These are phyloP conservation scores for Acleris cristana DNA, from an alignment of 2,888 invertebrate genomes.

Conservation along the genomic window DNA sequence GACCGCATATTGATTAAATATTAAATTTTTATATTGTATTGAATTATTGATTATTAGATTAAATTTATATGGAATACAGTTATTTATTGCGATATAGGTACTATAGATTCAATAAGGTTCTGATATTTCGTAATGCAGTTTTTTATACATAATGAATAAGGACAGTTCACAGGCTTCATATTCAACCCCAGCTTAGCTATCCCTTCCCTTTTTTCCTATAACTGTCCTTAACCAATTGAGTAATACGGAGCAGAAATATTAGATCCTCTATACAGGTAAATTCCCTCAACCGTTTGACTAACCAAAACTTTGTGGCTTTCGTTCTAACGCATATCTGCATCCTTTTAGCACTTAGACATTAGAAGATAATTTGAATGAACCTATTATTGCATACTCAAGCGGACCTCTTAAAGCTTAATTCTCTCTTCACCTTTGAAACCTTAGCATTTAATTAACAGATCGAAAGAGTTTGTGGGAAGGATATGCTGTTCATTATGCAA, in stretches of 20 bases:
- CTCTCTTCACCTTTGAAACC: too few species aligned
- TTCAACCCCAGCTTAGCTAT: too few species aligned
- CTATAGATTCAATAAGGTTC: background rate
- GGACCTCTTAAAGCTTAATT: too few species aligned
- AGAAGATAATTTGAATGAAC: background rate
- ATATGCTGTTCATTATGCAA: too few species aligned
- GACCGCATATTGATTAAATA: slow-evolving; percentile 28
- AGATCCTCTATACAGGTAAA: background rate
- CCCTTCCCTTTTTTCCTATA: too few species aligned
- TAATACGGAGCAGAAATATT: background rate
- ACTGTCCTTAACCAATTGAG: too few species aligned
- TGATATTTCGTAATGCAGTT: background rate
- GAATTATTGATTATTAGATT: slow-evolving; percentile 16
- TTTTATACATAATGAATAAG: background rate
- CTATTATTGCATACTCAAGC: background rate
- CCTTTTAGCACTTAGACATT: background rate
- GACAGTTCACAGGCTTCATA: too few species aligned
- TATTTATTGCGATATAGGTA: slow-evolving; percentile 20
- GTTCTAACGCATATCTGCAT: background rate
- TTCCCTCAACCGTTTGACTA: background rate
- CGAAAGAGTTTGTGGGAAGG: too few species aligned
- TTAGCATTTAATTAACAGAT: too few species aligned
- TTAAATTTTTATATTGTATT: slow-evolving; percentile 22
- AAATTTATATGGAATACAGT: slow-evolving; percentile 28
- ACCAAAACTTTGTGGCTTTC: background rate